These are phyloP conservation scores for Danio tinwini DNA, from an alignment of 2,797 vertebrate species.

Conservation along the genomic window DNA sequence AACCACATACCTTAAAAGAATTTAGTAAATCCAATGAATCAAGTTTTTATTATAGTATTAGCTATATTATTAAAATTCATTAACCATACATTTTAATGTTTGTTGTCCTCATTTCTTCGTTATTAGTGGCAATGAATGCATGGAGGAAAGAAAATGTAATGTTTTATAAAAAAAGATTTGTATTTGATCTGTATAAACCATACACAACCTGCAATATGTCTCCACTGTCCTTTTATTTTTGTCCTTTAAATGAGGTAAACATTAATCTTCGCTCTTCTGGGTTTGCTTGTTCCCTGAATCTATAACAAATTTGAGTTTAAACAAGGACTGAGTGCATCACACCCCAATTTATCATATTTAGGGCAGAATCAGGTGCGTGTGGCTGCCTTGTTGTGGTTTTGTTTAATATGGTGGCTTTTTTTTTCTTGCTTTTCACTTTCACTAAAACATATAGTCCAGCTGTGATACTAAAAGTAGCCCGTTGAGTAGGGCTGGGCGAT, in stretches of 20 bases:
- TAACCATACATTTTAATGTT: too few relatives aligned
- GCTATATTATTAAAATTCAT: too few relatives aligned
- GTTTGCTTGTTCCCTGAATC: constrained; percentile 15
- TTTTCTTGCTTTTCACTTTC: not conserved
- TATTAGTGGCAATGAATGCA: not conserved
- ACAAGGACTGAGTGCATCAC: not conserved
- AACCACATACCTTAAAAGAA: too few relatives aligned
- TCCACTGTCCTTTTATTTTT: not conserved
- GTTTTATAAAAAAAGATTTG: not conserved
- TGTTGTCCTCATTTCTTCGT: too few relatives aligned
- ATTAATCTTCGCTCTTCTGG: not conserved
- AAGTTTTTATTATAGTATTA: too few relatives aligned
- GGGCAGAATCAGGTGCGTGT: not conserved
- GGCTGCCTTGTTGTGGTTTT: not conserved
- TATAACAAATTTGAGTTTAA: constrained; percentile 1
- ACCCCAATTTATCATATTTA: not conserved
- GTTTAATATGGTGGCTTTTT: not conserved
- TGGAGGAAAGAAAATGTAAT: not conserved
- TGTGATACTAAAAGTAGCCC: not conserved
- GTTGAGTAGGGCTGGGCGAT: too few relatives aligned
- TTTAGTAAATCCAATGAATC: too few relatives aligned
- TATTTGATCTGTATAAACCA: not conserved
- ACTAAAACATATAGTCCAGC: not conserved
- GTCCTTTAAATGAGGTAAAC: not conserved
- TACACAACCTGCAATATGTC: not conserved